Evolutionary conservation across 2,888 invertebrate genomes (phyloP), one percentile per base, ranked within the genome.

Genomic region (Oscheius sp.): DNA sequence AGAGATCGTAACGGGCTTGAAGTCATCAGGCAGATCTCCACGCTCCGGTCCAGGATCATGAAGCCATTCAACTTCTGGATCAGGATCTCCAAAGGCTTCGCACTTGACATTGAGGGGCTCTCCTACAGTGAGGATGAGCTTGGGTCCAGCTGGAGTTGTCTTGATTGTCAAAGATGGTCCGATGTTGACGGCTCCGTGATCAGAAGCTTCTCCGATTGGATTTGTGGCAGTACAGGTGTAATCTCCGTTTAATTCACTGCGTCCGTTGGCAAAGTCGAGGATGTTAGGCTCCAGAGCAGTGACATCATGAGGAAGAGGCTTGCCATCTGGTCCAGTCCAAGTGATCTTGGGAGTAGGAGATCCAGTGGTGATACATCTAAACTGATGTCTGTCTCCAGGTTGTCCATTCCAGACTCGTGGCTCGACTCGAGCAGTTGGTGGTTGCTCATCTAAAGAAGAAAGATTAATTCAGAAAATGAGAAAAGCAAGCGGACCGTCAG

Each of bases 11-110:
- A 88, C 83, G n/a, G 88, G 87, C 69, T 83, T 81, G 80, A 78
- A 88, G 75, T 86, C 87, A 55, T 88, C 88, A 29, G 88, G 88
- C 29, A 88, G 76, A 77, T 88, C 87, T 68, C 88, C 87, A 63
- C 87, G 79, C 73, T 84, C 84, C 74, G 86, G 85, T 79, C 85
- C 86, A 12, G 84, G 84, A 52, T 85, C 86, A 73, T 84, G 82
- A 45, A 84, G 80, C 86, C 86, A 86, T 80, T 84, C 84, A 29
- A 86, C 83, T 73, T 84, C 82, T 21, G 88, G 88, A 53, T 88
- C 88, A 13, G 88, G 88, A 53, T 86, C 86, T 61, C 81, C 81
- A 74, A 84, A 78, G 6, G 88, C 87, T 69, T 86, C 85, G 74
- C 87, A 87, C 71, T 82, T 83, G 35, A 87, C 79, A 69, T 84